Evolutionary conservation across 1,140 invertebrate species (phyloP).

Genomic region (Aphelinus atriplicis): DNA sequence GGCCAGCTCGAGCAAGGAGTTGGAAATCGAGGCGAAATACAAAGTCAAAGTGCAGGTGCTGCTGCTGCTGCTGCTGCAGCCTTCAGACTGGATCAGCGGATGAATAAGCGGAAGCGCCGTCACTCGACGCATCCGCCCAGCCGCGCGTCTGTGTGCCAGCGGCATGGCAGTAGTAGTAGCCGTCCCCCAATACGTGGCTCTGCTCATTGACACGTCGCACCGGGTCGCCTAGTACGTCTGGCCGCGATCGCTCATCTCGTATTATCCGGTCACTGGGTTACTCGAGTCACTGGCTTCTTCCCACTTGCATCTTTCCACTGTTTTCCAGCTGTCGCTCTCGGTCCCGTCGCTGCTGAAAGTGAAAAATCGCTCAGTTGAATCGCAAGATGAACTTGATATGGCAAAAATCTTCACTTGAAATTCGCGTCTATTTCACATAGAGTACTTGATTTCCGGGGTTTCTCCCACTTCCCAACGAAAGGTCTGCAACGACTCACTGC

Average conservation of each 20-base stretch:
- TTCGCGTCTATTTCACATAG: no score
- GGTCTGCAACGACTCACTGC: no score
- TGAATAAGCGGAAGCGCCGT: conserved; percentile 61
- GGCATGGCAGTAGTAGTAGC: background rate
- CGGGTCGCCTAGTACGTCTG: background rate
- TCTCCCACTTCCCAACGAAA: no score
- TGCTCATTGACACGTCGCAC: conserved; percentile 37
- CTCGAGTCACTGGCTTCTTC: background rate
- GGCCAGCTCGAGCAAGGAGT: no score
- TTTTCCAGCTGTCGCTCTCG: no score
- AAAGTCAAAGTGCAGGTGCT: conserved; percentile 33
- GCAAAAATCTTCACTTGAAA: no score
- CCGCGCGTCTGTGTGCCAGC: conserved; percentile 40
- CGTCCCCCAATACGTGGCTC: conserved; percentile 51
- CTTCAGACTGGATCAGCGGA: conserved; percentile 52
- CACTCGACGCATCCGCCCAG: conserved; percentile 60
- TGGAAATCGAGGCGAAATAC: no score
- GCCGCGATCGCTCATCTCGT: background rate
- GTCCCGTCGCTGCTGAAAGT: no score
- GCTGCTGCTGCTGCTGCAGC: conserved; percentile 42
- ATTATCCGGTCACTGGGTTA: conserved; percentile 31
- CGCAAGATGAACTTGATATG: no score
- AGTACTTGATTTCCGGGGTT: no score
- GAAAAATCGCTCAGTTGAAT: no score
- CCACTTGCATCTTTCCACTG: no score